These are phyloP conservation scores for Drosophila eugracilis DNA, from an alignment of 1,140 invertebrate genomes.

Conservation along the genomic window DNA sequence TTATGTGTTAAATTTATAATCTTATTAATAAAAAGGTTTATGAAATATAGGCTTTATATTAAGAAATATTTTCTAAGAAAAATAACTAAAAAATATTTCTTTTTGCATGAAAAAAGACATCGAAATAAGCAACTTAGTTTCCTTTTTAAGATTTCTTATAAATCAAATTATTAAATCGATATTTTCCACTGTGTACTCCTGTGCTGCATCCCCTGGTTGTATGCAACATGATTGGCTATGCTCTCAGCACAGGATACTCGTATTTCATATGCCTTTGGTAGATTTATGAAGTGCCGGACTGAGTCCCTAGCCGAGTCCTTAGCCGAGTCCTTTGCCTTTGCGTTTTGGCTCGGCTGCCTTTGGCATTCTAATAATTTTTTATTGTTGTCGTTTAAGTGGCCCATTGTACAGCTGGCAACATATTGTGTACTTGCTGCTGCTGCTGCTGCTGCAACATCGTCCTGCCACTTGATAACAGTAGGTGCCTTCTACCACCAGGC, in stretches of 20 bases:
- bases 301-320: conserved; percentile 42
- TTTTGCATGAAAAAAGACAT: too few species aligned
- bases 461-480: conserved; percentile 47
- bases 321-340: conserved; percentile 26
- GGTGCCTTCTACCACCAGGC: conserved; percentile 14
- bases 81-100: too few species aligned
- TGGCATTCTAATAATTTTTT: conserved; percentile 81
- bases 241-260: conserved; percentile 74
- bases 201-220: conserved; percentile 28
- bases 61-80: too few species aligned
- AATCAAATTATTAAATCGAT: not conserved
- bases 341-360: conserved; percentile 47
- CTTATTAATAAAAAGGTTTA: too few species aligned
- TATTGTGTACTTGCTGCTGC: conserved; percentile 65
- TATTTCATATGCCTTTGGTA: conserved; percentile 77
- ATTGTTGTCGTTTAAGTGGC: conserved; percentile 79
- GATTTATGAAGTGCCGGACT: conserved; percentile 71
- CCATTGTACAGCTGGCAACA: conserved; percentile 79
- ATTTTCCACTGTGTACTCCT: conserved; percentile 16
- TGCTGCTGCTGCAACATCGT: conserved; percentile 43
- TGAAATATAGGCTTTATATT: too few species aligned
- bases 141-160: too few species aligned
- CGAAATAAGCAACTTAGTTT: too few species aligned
- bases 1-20: too few species aligned
- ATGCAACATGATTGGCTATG: conserved; percentile 75